Percentiles rank a stretch among this genome's conserved stretches.
Evolutionary conservation across 2,113 vertebrate genomes (phyloP).

Genomic region (Myxocyprinus asiaticus): DNA sequence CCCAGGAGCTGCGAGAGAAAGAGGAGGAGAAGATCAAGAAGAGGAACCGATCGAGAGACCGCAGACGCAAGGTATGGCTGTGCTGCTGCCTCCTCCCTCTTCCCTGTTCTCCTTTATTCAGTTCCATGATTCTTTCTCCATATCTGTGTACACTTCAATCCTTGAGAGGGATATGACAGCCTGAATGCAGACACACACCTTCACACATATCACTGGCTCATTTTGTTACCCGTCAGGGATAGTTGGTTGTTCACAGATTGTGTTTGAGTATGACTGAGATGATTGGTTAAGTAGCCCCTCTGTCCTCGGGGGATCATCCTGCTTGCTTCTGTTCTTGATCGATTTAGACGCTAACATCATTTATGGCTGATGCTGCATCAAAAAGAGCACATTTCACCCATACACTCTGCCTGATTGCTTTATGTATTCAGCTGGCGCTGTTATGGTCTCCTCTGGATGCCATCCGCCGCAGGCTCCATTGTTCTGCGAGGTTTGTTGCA

Average conservation of each 20-base stretch:
- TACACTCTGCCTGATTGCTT: constrained; percentile 15
- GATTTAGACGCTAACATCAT: constrained; percentile 36
- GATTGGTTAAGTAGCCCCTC: constrained; percentile 46
- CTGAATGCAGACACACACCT: constrained; percentile 31
- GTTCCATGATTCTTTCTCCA: background rate
- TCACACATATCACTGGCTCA: constrained; percentile 47
- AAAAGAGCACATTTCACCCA: background rate
- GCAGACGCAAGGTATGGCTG: constrained; percentile 88
- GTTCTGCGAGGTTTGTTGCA: constrained; percentile 8
- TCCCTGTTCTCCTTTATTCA: background rate
- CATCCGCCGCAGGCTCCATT: constrained; percentile 18
- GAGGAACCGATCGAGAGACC: constrained; percentile 92
- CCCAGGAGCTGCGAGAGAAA: constrained; percentile 93
- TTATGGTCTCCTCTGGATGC: background rate
- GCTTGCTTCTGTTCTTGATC: constrained; percentile 13
- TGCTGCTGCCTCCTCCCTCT: background rate
- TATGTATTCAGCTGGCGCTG: constrained; percentile 45
- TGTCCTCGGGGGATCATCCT: constrained; percentile 33
- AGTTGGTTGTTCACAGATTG: constrained; percentile 51
- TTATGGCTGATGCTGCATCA: constrained; percentile 31
- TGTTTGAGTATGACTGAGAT: constrained; percentile 45
- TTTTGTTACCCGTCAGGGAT: constrained; percentile 54
- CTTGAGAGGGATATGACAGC: background rate
- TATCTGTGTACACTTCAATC: background rate
- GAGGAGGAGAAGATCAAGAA: constrained; percentile 92